Evolutionary conservation across 2,113 vertebrate species (phyloP), one percentile per base, ranked within the genome.

Genomic region (Alethe castanea): DNA sequence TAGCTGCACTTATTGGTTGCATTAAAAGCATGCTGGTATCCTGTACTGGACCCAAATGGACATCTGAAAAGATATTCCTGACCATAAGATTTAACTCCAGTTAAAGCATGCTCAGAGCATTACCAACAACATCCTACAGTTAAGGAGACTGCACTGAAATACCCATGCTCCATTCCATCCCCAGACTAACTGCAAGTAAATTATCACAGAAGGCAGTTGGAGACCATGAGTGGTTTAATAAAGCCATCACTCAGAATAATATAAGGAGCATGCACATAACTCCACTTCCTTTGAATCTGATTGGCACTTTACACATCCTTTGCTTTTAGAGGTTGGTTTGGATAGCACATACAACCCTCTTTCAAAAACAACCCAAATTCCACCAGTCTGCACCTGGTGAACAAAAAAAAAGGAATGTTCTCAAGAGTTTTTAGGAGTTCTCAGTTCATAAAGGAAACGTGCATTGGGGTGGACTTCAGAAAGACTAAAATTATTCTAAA

Each of bases 161-260:
- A 45, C 24, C 26, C 0, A 0, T 45, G 22, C n/a, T 90, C 40
- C 0, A 0, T 33, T 85, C n/a, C 29, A 56, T 38, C 24, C 3
- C 28, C 38, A 44, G 57, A 50, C 14, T 24, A 77, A 29, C 22
- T 15, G 9, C 31, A 78, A 53, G n/a, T 31, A 53, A 91, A 79
- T 90, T 64, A 74, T 36, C 66, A 67, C 65, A 60, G 70, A 44
- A 74, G 59, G 33, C 3, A 8, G 64, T 74, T 56, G 19, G 53
- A 81, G 19, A 12, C 24, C 28, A 16, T 8, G 29, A 87, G 78
- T 52, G 74, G 69, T 53, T 85, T 53, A 88, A 48, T 13, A 79
- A 85, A 67, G n/a, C 25, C 29, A 7, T 62, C 86, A 96, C 44
- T 72, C 70, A 91, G 71, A 67, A 61, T 48, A 90, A 76, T 64